phyloP scores from a whole-genome alignment of 1,140 invertebrate genomes.

The Choristoneura fumiferana region DNA sequence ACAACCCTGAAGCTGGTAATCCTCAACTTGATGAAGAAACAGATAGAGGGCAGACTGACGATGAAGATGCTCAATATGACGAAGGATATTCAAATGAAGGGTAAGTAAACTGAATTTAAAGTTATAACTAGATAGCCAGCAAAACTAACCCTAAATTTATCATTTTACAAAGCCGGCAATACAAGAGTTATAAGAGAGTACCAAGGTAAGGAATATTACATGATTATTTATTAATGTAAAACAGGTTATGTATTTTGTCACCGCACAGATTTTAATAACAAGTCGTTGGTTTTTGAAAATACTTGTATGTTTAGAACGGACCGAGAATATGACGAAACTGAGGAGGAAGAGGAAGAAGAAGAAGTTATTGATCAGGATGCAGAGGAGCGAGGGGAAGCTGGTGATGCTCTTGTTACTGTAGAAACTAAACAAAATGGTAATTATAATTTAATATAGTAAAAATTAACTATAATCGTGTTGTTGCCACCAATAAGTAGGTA shows the following conservation, averaged over 20 bases:
- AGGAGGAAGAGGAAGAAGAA: constrained; percentile 86
- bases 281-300: not conserved
- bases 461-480: too few species aligned
- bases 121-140: too few species aligned
- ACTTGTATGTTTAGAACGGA: constrained; percentile 77
- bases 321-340: constrained; percentile 84
- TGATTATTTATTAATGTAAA: too few species aligned
- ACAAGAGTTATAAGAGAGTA: constrained; percentile 59
- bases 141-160: constrained; percentile 1
- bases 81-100: constrained; percentile 82
- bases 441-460: too few species aligned
- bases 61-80: constrained; percentile 84
- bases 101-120: constrained; percentile 62
- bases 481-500: too few species aligned
- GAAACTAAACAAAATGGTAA: constrained; percentile 67
- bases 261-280: not conserved
- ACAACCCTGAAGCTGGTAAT: constrained; percentile 68
- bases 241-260: too few species aligned
- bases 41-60: constrained; percentile 80
- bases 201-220: constrained; percentile 46
- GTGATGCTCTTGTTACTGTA: constrained; percentile 67
- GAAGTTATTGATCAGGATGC: constrained; percentile 84
- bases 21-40: constrained; percentile 55
- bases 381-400: constrained; percentile 83
- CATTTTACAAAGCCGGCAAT: constrained; percentile 42